Conservation (phyloP, 2,797 vertebrate species). For the Rhinichthys osculus region DNA sequence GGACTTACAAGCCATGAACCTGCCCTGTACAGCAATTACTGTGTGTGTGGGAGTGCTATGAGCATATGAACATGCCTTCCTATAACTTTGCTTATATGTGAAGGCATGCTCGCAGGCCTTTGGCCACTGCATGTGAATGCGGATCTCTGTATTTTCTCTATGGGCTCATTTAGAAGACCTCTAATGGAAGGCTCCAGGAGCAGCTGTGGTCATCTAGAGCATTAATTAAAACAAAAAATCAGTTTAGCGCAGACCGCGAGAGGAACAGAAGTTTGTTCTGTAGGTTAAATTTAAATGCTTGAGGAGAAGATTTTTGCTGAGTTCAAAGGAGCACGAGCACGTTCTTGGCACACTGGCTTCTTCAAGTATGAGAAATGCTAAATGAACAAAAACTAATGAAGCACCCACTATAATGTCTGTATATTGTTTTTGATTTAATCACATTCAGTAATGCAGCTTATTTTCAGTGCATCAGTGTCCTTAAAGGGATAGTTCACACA, state of each 20-base stretch:
- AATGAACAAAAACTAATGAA: constrained; percentile 27
- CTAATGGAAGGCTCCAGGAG: constrained; percentile 82
- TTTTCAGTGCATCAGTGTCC: constrained; percentile 8
- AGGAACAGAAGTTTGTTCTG: constrained; percentile 86
- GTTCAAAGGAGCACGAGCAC: constrained; percentile 58
- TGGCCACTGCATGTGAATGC: constrained; percentile 53
- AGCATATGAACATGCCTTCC: constrained; percentile 69
- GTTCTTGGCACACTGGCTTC: constrained; percentile 18
- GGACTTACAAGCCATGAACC: constrained; percentile 52
- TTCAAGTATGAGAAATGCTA: constrained; percentile 31
- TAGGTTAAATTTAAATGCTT: constrained; percentile 76
- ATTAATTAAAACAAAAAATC: constrained; percentile 89
- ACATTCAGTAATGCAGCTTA: neutral
- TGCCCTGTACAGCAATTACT: constrained; percentile 51
- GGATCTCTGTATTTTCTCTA: constrained; percentile 56
- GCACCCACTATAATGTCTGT: neutral
- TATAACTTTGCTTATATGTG: constrained; percentile 60
- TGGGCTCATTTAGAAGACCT: constrained; percentile 74
- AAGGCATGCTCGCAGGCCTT: constrained; percentile 31
- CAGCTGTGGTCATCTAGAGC: constrained; percentile 82
- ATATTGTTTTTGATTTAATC: constrained; percentile 26
- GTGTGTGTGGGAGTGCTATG: constrained; percentile 49
- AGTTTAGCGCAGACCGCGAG: constrained; percentile 83
- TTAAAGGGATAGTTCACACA: neutral
- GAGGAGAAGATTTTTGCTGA: constrained; percentile 63